Evolutionary conservation across 2,797 vertebrate genomes (phyloP).

Genomic region (Triplophysa yarkandensis): DNA sequence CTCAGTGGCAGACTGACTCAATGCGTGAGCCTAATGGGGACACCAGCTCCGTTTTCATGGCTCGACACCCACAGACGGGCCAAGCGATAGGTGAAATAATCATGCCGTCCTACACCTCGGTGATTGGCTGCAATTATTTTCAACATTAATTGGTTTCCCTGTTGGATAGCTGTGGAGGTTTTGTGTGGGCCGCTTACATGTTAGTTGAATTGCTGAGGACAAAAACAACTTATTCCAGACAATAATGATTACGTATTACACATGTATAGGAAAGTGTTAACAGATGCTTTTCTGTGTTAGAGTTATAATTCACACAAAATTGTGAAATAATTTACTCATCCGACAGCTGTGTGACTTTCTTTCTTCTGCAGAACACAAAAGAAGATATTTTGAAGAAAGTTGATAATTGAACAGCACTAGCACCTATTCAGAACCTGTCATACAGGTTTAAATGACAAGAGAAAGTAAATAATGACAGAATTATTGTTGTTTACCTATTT

Average conservation of each 20-base stretch:
- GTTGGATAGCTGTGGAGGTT: neutral
- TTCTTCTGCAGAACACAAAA: no score
- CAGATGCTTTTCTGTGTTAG: neutral
- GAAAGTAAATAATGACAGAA: no score
- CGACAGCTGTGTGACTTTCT: no score
- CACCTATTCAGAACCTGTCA: no score
- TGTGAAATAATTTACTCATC: no score
- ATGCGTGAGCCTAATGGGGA: constrained; percentile 38
- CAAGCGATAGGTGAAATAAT: constrained; percentile 31
- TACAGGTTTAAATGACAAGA: no score
- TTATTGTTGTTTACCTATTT: no score
- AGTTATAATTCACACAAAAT: no score
- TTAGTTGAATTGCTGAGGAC: neutral
- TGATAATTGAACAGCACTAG: no score
- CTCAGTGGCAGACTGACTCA: constrained; percentile 15
- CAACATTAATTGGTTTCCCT: constrained; percentile 1
- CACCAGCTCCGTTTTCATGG: constrained; percentile 30
- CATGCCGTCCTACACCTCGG: constrained; percentile 7
- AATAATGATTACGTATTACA: neutral
- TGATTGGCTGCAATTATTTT: constrained; percentile 16
- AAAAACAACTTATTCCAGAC: neutral
- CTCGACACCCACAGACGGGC: constrained; percentile 34
- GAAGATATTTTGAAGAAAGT: no score
- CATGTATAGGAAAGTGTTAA: neutral
- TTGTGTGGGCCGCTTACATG: neutral